Percentiles rank a stretch among this genome's conserved stretches.
Conservation (phyloP, 2,888 invertebrate genomes). For the Synergus itoensis region DNA sequence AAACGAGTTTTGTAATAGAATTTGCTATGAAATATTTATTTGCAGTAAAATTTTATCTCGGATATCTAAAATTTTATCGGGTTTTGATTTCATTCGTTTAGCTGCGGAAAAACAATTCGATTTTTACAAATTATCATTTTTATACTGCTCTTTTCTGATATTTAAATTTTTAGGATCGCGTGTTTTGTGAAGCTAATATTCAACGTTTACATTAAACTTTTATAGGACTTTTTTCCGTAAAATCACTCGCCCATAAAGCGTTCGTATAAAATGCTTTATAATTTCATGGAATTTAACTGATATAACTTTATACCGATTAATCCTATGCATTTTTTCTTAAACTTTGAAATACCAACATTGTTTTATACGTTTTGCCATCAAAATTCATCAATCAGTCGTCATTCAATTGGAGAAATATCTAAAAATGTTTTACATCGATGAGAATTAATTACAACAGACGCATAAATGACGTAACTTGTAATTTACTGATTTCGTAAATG, state of each 20-base stretch:
- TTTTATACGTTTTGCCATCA: background rate
- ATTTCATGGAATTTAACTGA: background rate
- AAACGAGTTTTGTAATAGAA: background rate
- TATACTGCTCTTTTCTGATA: background rate
- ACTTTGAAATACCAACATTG: background rate
- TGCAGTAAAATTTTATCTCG: background rate
- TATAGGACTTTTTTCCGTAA: background rate
- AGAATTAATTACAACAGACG: too few relatives aligned
- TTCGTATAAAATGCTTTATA: background rate
- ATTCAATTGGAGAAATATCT: too few relatives aligned
- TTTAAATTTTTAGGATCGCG: background rate
- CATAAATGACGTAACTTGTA: too few relatives aligned
- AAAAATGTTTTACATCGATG: too few relatives aligned
- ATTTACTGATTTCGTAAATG: too few relatives aligned
- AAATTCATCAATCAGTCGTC: background rate
- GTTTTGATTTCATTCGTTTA: background rate
- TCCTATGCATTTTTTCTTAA: background rate
- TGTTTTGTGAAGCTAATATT: background rate
- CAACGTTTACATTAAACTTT: conserved; percentile 10
- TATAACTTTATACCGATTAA: background rate
- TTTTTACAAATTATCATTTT: background rate
- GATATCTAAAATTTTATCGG: too few relatives aligned
- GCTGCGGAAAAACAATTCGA: background rate
- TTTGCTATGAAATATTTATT: background rate
- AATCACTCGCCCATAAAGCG: background rate